A percentile compares a stretch with the other conserved stretches of the same genome.
Evolutionary conservation across 2,888 invertebrate genomes (phyloP).

Genomic region (Sisyra nigra): DNA sequence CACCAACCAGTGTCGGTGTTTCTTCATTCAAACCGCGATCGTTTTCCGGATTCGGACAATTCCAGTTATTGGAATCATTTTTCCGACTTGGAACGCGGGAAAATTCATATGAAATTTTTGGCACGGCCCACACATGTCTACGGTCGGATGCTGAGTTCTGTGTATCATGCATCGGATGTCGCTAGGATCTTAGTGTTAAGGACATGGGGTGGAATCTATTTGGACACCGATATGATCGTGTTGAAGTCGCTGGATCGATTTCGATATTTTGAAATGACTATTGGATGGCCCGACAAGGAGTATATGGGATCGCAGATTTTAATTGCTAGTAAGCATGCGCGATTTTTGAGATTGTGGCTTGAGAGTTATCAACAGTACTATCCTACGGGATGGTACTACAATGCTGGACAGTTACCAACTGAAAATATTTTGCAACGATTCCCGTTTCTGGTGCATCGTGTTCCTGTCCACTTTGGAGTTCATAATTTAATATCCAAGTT

Average conservation of each 20-base stretch:
- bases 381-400: constrained; percentile 24
- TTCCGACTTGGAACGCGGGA: constrained; percentile 4
- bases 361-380: constrained; percentile 22
- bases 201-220: constrained; percentile 23
- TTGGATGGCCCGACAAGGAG: constrained; percentile 22
- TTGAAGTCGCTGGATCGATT: constrained; percentile 21
- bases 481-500: constrained; percentile 20
- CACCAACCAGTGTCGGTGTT: constrained; percentile 20
- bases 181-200: constrained; percentile 21
- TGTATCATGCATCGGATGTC: constrained; percentile 24
- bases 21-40: constrained; percentile 19
- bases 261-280: constrained; percentile 21
- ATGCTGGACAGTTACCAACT: constrained; percentile 26
- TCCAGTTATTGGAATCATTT: constrained; percentile 16
- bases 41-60: constrained; percentile 11
- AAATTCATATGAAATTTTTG: constrained; percentile 10
- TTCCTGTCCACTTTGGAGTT: constrained; percentile 21
- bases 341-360: constrained; percentile 22
- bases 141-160: constrained; percentile 22
- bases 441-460: constrained; percentile 22
- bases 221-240: constrained; percentile 23
- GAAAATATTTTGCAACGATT: constrained; percentile 18
- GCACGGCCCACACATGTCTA: constrained; percentile 22
- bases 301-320: constrained; percentile 23
- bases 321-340: constrained; percentile 22